Evolutionary conservation across 2,888 invertebrate genomes (phyloP).

Genomic region (Melieria picta): DNA sequence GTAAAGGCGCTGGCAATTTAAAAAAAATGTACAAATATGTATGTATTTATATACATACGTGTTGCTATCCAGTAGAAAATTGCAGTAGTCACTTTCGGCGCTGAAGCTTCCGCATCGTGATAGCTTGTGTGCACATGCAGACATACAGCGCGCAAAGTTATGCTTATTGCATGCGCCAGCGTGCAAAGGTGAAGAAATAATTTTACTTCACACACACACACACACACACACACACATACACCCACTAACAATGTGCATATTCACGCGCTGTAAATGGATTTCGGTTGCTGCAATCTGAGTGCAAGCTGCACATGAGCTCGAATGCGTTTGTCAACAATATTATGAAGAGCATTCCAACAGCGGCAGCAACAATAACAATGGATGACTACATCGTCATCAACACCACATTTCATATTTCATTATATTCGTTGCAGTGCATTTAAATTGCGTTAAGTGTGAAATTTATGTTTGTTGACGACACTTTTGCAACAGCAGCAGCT

Average conservation of each 20-base stretch:
- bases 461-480: constrained; percentile 20
- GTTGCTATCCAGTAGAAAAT: too few relatives aligned
- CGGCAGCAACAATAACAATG: constrained; percentile 6
- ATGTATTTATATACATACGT: too few relatives aligned
- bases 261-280: not conserved
- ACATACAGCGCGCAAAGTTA: too few relatives aligned
- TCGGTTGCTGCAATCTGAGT: not conserved
- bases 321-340: not conserved
- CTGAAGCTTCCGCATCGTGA: too few relatives aligned
- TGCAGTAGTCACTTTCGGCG: too few relatives aligned
- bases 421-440: constrained; percentile 16
- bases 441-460: constrained; percentile 24
- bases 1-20: too few relatives aligned
- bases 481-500: not conserved
- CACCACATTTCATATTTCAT: not conserved
- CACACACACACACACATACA: not conserved
- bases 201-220: not conserved
- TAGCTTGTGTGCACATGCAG: too few relatives aligned
- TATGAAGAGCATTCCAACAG: not conserved
- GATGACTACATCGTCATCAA: not conserved
- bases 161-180: too few relatives aligned
- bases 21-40: too few relatives aligned
- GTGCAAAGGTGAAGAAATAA: not conserved
- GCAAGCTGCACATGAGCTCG: not conserved
- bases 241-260: constrained; percentile 3